Base-by-base conservation (phyloP, 2,888 invertebrate genomes). In the Tenodera sinensis region DNA sequence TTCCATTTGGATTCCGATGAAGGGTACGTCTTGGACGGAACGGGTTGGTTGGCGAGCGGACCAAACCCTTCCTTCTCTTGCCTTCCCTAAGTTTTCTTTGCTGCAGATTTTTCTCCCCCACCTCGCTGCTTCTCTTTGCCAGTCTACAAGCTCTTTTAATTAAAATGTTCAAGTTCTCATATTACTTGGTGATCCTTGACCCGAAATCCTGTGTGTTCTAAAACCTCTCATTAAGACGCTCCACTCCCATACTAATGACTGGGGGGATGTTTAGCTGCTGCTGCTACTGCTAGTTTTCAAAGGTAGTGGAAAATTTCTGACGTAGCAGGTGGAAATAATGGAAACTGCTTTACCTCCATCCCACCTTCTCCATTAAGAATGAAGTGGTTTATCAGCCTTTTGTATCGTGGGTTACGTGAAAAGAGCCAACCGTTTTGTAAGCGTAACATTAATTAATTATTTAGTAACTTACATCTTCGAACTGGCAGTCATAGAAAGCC, bases 101-200 rank as follows among this genome's bases (percentile, higher is more conserved):
- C 54, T 71, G 54, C 54, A 71, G 54, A 71, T 71, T 71, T 71
- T 71, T 71, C 54, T 71, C 54, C 54, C 54, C 54, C 54, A 71
- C 54, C 54, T 71, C 84, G 20, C 84, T 30, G 20, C 84, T 30
- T 28, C n/a, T 30, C 25, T n/a, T 30, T 84, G 28, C 42, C 42
- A 42, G 20, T 84, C 84, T 85, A 85, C 85, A 42, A 85, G 85
- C 85, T 85, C 85, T 88, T 88, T 84, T 88, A 88, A 88, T 88
- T 88, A 88, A 88, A 88, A 88, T 81, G 88, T 88, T 88, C 47
- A 81, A 88, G 88, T 88, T 85, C 85, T n/a, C 47, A 47, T 85
- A 85, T 85, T 85, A 85, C 85, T 85, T 85, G 85, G 85, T 85
- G 85, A 85, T 85, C 85, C 85, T 85, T 85, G 85, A 85, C 85